Base-by-base conservation (phyloP, 2,888 invertebrate species). In the Sinodicranocentrus sp. region DNA sequence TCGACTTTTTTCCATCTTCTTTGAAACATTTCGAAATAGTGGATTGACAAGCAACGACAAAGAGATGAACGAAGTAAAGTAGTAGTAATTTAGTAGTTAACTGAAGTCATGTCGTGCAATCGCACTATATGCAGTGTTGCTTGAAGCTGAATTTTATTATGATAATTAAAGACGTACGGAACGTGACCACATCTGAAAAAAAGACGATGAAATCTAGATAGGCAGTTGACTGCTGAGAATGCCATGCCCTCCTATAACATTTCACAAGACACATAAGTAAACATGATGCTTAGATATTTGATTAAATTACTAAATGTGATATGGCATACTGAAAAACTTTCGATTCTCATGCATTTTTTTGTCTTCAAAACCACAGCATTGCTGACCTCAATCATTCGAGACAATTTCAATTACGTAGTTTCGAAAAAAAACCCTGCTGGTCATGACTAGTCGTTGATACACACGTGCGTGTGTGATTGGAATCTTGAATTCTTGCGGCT, bases 121-220 rank as follows among this genome's bases (percentile, higher is more conserved):
- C n/a, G 13, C 65, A 65, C n/a, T n/a, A 65, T 61, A 28, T 59
- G 59, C 72, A 72, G n/a, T 28, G 57, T 48, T 23, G 72, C 72
- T 43, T 61, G 21, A 59, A 59, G 44, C 72, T 61, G 61, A 61
- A 61, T 72, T 72, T 72, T 61, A 72, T 72, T 61, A 72, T 59
- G 72, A 61, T 72, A 72, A 72, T 72, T 72, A 72, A 72, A 59
- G 72, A 59, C 33, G 59, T 43, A 57, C 72, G 59, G 59, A 72
- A 59, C 72, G 72, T 72, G 61, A 72, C 44, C 59, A 17, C 25
- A 39, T 57, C 71, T 57, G 57, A 71, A 44, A 71, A 71, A 44
- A 57, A 54, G 33, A 65, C 44, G 54, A 6, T 71, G 23, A 48
- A 68, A 26, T 68, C 13, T 54, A 19, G 54, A 25, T 57, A 25